Evolutionary conservation across 2,888 invertebrate genomes (phyloP).

Genomic region (Horisme vitalbata): DNA sequence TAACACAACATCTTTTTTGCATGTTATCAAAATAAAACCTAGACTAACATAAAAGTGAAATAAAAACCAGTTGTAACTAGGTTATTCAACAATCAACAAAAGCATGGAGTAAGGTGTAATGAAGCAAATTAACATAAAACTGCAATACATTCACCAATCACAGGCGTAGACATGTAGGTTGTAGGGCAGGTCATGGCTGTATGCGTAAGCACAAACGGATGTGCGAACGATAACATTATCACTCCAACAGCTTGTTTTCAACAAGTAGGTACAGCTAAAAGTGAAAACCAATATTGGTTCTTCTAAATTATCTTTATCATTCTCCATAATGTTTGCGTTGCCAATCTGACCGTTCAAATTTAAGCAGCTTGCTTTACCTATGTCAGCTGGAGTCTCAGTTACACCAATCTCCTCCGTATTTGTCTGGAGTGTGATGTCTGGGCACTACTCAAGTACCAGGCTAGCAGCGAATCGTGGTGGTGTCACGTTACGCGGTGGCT

Average conservation of each 20-base stretch:
- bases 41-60: no score
- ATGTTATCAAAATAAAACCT: no score
- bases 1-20: no score
- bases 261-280: conserved; percentile 32
- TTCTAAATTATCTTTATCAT: conserved; percentile 25
- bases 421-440: conserved; percentile 56
- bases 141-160: conserved; percentile 59
- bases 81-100: conserved; percentile 3
- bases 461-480: conserved; percentile 73
- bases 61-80: not conserved
- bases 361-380: not conserved
- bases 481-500: conserved; percentile 83
- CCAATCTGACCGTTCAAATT: not conserved
- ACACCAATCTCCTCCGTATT: conserved; percentile 33
- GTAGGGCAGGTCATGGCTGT: conserved; percentile 80
- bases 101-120: conserved; percentile 31
- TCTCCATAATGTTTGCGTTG: conserved; percentile 27
- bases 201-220: conserved; percentile 75
- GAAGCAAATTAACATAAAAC: conserved; percentile 52
- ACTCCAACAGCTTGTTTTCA: conserved; percentile 46
- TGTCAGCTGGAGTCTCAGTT: conserved; percentile 1
- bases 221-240: conserved; percentile 73
- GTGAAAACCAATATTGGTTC: conserved; percentile 45
- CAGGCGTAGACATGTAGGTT: conserved; percentile 65
- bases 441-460: conserved; percentile 68